phyloP scores from a whole-genome alignment of 2,113 vertebrate species.

The Mormyrus lacerda region DNA sequence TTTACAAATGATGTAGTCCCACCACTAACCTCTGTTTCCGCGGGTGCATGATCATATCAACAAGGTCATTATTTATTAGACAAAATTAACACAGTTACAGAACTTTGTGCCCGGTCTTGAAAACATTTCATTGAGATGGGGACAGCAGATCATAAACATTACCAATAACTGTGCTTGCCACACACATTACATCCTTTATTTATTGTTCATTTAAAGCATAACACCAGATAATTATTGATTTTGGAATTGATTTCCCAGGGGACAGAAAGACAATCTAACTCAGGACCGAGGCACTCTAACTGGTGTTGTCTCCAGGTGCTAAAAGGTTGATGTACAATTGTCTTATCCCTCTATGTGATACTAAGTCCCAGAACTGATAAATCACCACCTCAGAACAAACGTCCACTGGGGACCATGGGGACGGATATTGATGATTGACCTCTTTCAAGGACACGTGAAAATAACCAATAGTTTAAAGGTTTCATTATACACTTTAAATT shows the following conservation, averaged over 20 bases:
- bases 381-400: neutral
- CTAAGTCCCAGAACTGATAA: neutral
- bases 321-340: neutral
- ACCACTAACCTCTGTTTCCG: neutral
- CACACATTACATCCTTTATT: slow-evolving; percentile 1
- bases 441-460: slow-evolving; percentile 9
- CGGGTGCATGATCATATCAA: neutral
- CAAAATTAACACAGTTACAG: neutral
- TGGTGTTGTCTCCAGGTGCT: neutral
- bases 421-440: neutral
- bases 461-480: neutral
- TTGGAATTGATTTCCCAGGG: slow-evolving; percentile 12
- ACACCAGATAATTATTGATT: slow-evolving; percentile 16
- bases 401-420: neutral
- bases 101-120: neutral
- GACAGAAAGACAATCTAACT: neutral
- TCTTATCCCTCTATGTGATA: slow-evolving; percentile 1
- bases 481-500: neutral
- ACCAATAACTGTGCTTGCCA: neutral
- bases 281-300: neutral
- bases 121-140: neutral
- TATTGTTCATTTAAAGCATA: slow-evolving; percentile 12
- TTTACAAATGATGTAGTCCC: neutral
- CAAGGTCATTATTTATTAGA: neutral
- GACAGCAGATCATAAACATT: neutral